These are phyloP conservation scores for Pungitius pungitius DNA, from an alignment of 2,113 vertebrate species.

Conservation along the genomic window DNA sequence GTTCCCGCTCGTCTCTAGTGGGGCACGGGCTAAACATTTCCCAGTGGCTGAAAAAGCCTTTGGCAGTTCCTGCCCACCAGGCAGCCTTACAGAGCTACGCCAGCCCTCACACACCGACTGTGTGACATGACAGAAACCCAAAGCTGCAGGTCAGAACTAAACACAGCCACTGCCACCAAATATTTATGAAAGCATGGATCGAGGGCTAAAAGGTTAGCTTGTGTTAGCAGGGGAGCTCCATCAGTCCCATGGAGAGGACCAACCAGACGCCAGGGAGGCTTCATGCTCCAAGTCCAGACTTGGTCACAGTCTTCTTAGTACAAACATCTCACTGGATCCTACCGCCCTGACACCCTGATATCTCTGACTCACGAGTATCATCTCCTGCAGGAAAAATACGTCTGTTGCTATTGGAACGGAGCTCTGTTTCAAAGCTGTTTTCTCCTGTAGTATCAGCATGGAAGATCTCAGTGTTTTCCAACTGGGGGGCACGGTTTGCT, in stretches of 20 bases:
- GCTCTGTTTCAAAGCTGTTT: slow-evolving; percentile 50
- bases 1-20: slow-evolving; percentile 29
- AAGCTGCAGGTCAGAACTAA: slow-evolving; percentile 44
- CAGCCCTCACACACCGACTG: slow-evolving; percentile 6
- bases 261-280: slow-evolving; percentile 6
- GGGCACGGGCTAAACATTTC: slow-evolving; percentile 43
- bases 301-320: slow-evolving; percentile 37
- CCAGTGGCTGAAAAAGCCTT: slow-evolving; percentile 43
- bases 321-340: slow-evolving; percentile 40
- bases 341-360: slow-evolving; percentile 38
- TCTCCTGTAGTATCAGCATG: slow-evolving; percentile 40
- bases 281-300: slow-evolving; percentile 18
- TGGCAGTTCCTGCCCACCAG: slow-evolving; percentile 22
- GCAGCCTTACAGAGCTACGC: slow-evolving; percentile 6
- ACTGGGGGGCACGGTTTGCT: slow-evolving; percentile 12
- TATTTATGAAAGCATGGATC: slow-evolving; percentile 53
- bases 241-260: slow-evolving; percentile 32
- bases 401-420: slow-evolving; percentile 62
- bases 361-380: no score
- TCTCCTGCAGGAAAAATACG: no score
- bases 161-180: slow-evolving; percentile 47
- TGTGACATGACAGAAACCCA: slow-evolving; percentile 37
- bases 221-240: slow-evolving; percentile 19
- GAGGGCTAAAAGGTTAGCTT: slow-evolving; percentile 32
- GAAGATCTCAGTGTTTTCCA: slow-evolving; percentile 46